Percentiles rank a stretch among this genome's conserved stretches.
Conservation (phyloP, 2,888 invertebrate genomes). For the Taenaris catops region DNA sequence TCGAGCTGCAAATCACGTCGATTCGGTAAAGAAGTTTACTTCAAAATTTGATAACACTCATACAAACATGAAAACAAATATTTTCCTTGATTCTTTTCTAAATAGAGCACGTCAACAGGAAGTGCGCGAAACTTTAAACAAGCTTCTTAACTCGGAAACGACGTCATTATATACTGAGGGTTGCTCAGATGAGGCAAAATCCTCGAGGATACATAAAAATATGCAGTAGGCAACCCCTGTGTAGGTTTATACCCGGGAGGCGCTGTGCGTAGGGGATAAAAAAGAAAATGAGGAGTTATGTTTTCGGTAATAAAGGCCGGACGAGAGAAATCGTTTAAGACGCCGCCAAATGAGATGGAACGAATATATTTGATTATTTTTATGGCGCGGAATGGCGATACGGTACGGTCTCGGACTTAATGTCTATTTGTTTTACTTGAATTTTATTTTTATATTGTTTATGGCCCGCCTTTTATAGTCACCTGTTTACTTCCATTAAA, state of each 20-base stretch:
- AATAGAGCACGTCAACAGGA: conserved; percentile 8
- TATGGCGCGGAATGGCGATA: conserved; percentile 75
- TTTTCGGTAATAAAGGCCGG: conserved; percentile 78
- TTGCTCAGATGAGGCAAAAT: conserved; percentile 42
- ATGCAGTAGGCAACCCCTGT: conserved; percentile 63
- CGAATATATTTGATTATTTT: conserved; percentile 80
- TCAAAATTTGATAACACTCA: too few species aligned
- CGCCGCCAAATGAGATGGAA: conserved; percentile 78
- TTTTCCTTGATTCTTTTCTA: too few species aligned
- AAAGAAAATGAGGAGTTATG: conserved; percentile 80
- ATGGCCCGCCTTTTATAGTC: conserved; percentile 40
- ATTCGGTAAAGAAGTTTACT: too few species aligned
- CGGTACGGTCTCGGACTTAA: conserved; percentile 59
- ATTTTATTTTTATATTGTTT: conserved; percentile 61
- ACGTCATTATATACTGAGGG: conserved; percentile 39
- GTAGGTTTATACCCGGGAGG: conserved; percentile 54
- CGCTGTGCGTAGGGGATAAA: conserved; percentile 74
- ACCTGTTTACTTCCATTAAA: conserved; percentile 32
- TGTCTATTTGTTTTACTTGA: conserved; percentile 71
- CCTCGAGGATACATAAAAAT: conserved; percentile 64
- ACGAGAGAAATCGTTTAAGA: conserved; percentile 80
- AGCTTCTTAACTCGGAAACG: conserved; percentile 21
- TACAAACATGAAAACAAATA: too few species aligned
- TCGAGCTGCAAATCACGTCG: too few species aligned
- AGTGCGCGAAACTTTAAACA: conserved; percentile 19